Percentiles rank a stretch among this genome's conserved stretches.
Evolutionary conservation across 2,888 invertebrate species (phyloP).

Genomic region (Hemicrepidius hirtus): DNA sequence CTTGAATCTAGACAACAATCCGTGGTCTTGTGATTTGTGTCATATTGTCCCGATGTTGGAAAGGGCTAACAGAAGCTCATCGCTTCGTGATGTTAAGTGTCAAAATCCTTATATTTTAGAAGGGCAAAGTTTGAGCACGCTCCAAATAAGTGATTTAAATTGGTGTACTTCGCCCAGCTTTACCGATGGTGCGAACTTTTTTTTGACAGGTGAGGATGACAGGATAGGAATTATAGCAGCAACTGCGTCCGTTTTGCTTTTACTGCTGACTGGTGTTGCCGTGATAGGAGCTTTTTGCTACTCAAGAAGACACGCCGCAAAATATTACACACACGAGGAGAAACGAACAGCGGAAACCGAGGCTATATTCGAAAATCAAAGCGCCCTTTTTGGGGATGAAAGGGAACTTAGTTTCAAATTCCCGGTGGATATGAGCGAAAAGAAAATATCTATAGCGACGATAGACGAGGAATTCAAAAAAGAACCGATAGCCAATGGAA

Average conservation of each 20-base stretch:
- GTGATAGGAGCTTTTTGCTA: constrained; percentile 77
- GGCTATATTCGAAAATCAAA: constrained; percentile 71
- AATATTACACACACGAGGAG: constrained; percentile 89
- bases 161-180: constrained; percentile 76
- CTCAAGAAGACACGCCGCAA: constrained; percentile 82
- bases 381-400: constrained; percentile 71
- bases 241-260: constrained; percentile 75
- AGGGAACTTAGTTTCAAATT: constrained; percentile 77
- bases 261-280: constrained; percentile 71
- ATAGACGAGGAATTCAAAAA: constrained; percentile 70
- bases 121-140: constrained; percentile 71
- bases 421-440: constrained; percentile 70
- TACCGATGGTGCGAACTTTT: constrained; percentile 72
- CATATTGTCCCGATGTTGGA: constrained; percentile 77
- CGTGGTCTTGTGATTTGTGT: constrained; percentile 83
- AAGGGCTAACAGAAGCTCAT: constrained; percentile 74
- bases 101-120: constrained; percentile 76
- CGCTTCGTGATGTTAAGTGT: constrained; percentile 76
- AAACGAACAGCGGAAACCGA: constrained; percentile 72
- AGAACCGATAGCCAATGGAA: constrained; percentile 67
- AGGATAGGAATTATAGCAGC: constrained; percentile 74
- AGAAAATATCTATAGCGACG: constrained; percentile 70
- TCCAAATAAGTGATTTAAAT: constrained; percentile 70
- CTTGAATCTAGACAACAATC: constrained; percentile 76
- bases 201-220: constrained; percentile 73